Conservation (phyloP, 92 coral and sea anemone species). For the Actinostola sp. region DNA sequence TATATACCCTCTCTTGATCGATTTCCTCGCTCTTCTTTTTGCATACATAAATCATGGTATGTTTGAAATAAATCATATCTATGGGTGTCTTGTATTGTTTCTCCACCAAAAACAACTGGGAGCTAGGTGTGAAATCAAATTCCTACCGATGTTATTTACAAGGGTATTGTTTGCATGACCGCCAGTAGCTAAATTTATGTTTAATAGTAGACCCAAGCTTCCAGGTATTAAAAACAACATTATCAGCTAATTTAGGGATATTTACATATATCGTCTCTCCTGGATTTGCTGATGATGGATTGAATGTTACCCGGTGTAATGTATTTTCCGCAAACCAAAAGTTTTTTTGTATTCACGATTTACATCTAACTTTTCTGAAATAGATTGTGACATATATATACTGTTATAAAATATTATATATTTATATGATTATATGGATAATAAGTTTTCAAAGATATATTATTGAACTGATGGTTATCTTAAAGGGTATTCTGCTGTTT, state of each 20-base stretch:
- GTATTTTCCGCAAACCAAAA: slow-evolving; percentile 22
- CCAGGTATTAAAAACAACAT: slow-evolving; percentile 50
- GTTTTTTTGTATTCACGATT: slow-evolving; percentile 42
- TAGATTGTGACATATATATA: slow-evolving; percentile 28
- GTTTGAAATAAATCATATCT: slow-evolving; percentile 39
- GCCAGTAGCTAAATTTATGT: slow-evolving; percentile 12
- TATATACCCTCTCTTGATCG: slow-evolving; percentile 11
- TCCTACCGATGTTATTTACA: slow-evolving; percentile 40
- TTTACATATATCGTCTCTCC: slow-evolving; percentile 44
- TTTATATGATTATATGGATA: no score
- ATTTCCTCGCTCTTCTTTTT: slow-evolving; percentile 7
- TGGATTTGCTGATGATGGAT: slow-evolving; percentile 53
- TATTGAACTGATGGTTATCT: slow-evolving; percentile 15
- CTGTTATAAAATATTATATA: neutral
- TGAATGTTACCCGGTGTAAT: slow-evolving; percentile 19
- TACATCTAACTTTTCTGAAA: slow-evolving; percentile 38
- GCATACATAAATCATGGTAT: slow-evolving; percentile 32
- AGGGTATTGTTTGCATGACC: slow-evolving; percentile 46
- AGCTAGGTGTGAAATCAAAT: slow-evolving; percentile 28
- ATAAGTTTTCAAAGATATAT: slow-evolving; percentile 29
- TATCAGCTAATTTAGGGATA: slow-evolving; percentile 26
- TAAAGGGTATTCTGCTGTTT: slow-evolving; percentile 24
- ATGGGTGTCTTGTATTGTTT: slow-evolving; percentile 27
- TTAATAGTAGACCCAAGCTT: slow-evolving; percentile 38
- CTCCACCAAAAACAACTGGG: slow-evolving; percentile 41